phyloP scores from a whole-genome alignment of 2,888 invertebrate species.

The Buathra laborator region DNA sequence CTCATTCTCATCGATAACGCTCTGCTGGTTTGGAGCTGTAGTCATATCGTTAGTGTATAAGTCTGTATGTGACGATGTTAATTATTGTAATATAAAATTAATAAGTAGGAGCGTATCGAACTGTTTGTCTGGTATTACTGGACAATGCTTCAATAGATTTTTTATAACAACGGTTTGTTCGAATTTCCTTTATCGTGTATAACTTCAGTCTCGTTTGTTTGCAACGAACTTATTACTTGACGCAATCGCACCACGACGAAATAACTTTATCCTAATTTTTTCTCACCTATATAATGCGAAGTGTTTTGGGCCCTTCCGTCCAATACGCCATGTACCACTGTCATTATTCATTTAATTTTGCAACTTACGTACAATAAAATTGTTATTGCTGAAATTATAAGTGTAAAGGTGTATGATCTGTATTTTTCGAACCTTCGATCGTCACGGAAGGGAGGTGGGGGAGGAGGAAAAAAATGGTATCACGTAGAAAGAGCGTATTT shows the following conservation, averaged over 20 bases:
- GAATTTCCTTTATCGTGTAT: constrained; percentile 70
- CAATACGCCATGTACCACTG: constrained; percentile 84
- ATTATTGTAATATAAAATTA: constrained; percentile 84
- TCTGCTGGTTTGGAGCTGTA: constrained; percentile 84
- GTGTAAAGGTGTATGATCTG: constrained; percentile 60
- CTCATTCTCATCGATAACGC: constrained; percentile 82
- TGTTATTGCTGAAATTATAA: constrained; percentile 80
- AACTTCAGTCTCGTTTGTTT: constrained; percentile 78
- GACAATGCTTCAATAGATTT: constrained; percentile 82
- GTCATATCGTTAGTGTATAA: constrained; percentile 84
- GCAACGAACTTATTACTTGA: constrained; percentile 76
- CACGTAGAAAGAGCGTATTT: neutral
- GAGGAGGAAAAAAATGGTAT: neutral
- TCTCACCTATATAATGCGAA: constrained; percentile 82
- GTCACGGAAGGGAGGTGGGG: neutral
- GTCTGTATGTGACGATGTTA: constrained; percentile 84
- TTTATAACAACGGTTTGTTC: constrained; percentile 81
- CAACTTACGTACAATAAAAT: constrained; percentile 83
- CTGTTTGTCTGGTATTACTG: constrained; percentile 80
- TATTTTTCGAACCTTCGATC: constrained; percentile 51
- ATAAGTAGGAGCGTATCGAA: constrained; percentile 82
- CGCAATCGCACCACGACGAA: constrained; percentile 81
- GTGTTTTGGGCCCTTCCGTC: constrained; percentile 84
- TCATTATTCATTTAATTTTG: constrained; percentile 81
- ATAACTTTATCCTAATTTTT: constrained; percentile 80